Base-by-base conservation (phyloP, 2,888 invertebrate genomes). In the Adelphocoris suturalis region DNA sequence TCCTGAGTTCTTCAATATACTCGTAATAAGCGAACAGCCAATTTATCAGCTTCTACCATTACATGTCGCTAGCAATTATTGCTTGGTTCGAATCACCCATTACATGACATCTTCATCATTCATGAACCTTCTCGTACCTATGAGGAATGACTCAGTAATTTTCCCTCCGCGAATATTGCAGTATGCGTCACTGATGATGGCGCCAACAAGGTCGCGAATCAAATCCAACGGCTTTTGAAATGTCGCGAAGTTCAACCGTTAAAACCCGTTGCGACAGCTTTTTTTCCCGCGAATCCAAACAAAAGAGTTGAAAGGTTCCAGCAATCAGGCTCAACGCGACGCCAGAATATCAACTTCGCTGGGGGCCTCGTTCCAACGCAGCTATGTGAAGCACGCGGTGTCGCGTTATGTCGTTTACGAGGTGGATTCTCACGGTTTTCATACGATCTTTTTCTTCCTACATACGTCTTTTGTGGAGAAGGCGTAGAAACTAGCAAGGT, bases 371-470 rank as follows among this genome's bases (percentile, higher is more conserved):
- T 12, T 37, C 23, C 68, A 13, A 68, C 68, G 68, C 68, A 68
- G 13, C 68, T 68, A 68, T 68, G 68, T 23, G 68, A 23, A 68
- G 16, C 57, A 57, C 57, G 57, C 57, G 16, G n/a, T n/a, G 14
- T 68, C 19, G 23, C 68, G 68, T 68, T 68, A 68, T 68, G 68
- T 23, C 68, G 68, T 68, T 68, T 68, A 68, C 9, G 68, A 68
- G 68, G 23, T 23, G 23, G 11, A 23, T 68, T 68, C 68, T 68
- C 68, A 68, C 68, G 68, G 68, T 68, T 27, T 27, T 12, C 68
- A 68, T 12, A 13, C 68, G 23, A 23, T 19, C 23, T 61, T 61
- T 19, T 19, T 9, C 61, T 68, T 68, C 68, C 68, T 68, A 23
- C 68, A 68, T 68, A 68, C 68, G 68, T 68, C 68, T 68, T 37